Evolutionary conservation across 2,113 vertebrate species (phyloP), one percentile per base, ranked within the genome.

Genomic region (Clarias batrachus): DNA sequence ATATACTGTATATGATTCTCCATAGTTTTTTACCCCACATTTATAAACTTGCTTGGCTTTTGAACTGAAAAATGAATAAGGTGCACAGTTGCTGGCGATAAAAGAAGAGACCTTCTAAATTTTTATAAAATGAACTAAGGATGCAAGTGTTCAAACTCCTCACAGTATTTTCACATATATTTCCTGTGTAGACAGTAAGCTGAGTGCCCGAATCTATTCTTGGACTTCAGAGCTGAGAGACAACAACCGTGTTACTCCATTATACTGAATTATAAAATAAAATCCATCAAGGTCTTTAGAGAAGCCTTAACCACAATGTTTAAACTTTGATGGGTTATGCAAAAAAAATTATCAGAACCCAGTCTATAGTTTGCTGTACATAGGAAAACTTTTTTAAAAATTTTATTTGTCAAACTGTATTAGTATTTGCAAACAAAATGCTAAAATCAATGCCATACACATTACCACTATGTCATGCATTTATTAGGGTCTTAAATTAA

Each of bases 241-340:
- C 68, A 70, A 17, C 30, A 70, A 70, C 68, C 8, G 10, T 73
- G 70, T 7, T 33, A 73, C 70, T 73, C 33, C n/a, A 33, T 57
- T 82, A 81, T 30, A 86, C 92, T 93, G 85, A 93, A 92, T 93
- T 90, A 93, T 93, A 91, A 85, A 93, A 85, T 14, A 74, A 88
- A 90, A 91, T 91, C 91, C 88, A 91, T 92, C 65, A 52, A 68
- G 87, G 65, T 90, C 88, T 89, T 89, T 85, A 91, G 89, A 89
- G 87, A 86, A 84, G 84, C 88, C 60, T 74, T 21, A 37, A n/a
- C 41, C 10, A 6, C 37, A 25, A 17, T 63, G 25, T 85, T 60
- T 77, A 37, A 85, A 25, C 41, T 48, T 63, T 17, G 16, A 27
- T 78, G 0, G 4, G 27, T 25, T 33, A 79, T 59, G 41, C 14